phyloP scores from a whole-genome alignment of 2,888 invertebrate genomes.

The Rhagium mordax region DNA sequence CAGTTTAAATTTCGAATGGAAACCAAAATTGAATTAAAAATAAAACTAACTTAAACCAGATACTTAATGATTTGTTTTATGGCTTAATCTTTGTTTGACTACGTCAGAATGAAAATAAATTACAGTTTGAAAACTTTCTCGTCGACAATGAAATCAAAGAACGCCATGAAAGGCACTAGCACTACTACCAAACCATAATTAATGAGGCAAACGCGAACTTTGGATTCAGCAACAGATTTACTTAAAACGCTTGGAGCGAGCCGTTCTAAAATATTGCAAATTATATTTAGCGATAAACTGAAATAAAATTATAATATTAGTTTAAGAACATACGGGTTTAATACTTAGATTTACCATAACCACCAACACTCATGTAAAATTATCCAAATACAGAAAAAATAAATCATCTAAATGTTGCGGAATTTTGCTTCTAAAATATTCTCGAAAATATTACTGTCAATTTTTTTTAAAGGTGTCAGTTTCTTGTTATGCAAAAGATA shows the following conservation, averaged over 20 bases:
- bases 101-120: slow-evolving; percentile 22
- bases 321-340: too few species aligned
- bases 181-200: slow-evolving; percentile 12
- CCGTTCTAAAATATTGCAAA: neutral
- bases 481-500: too few species aligned
- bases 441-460: too few species aligned
- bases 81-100: slow-evolving; percentile 16
- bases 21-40: slow-evolving; percentile 5
- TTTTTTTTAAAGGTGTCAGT: too few species aligned
- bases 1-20: slow-evolving; percentile 2
- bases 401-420: too few species aligned
- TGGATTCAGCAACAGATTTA: slow-evolving; percentile 5
- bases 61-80: slow-evolving; percentile 13
- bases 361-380: too few species aligned
- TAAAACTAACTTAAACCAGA: neutral
- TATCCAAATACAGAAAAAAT: too few species aligned
- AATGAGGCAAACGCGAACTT: slow-evolving; percentile 22
- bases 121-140: slow-evolving; percentile 19
- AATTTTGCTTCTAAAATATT: too few species aligned
- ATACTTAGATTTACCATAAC: too few species aligned
- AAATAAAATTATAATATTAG: too few species aligned
- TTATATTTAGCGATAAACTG: slow-evolving; percentile 1
- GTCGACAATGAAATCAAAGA: slow-evolving; percentile 19
- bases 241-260: neutral
- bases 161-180: slow-evolving; percentile 7